phyloP scores from a whole-genome alignment of 2,888 invertebrate species.

The Folsomia candida region DNA sequence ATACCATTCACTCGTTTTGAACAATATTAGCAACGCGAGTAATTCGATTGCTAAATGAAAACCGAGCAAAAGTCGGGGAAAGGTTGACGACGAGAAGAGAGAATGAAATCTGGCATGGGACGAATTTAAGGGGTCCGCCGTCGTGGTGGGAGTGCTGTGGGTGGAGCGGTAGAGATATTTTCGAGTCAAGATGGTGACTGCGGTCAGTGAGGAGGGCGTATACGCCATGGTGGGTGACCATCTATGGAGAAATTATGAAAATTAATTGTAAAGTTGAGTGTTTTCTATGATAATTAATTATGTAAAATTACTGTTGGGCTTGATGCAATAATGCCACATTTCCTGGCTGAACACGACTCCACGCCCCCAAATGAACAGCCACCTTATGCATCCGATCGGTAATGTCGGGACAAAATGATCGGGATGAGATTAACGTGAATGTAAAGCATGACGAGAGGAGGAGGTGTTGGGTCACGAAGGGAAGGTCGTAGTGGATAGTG shows the following conservation, averaged over 20 bases:
- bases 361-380: conserved; percentile 81
- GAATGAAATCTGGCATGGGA: background rate
- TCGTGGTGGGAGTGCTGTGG: background rate
- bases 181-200: background rate
- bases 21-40: conserved; percentile 73
- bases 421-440: conserved; percentile 73
- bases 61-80: conserved; percentile 70
- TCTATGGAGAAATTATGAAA: background rate
- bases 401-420: conserved; percentile 49
- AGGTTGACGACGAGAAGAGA: conserved; percentile 81
- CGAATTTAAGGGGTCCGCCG: background rate
- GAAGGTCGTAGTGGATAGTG: conserved; percentile 71
- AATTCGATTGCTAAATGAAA: conserved; percentile 61
- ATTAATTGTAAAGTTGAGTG: no score
- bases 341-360: conserved; percentile 61
- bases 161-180: background rate
- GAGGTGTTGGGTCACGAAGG: conserved; percentile 80
- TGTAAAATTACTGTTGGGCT: background rate
- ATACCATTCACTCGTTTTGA: conserved; percentile 85
- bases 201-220: background rate
- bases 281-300: no score
- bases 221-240: background rate
- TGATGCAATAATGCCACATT: background rate
- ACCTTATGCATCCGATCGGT: conserved; percentile 86
- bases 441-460: conserved; percentile 80